phyloP scores from a whole-genome alignment of 2,888 invertebrate genomes.

The Steinernema carpocapsae region DNA sequence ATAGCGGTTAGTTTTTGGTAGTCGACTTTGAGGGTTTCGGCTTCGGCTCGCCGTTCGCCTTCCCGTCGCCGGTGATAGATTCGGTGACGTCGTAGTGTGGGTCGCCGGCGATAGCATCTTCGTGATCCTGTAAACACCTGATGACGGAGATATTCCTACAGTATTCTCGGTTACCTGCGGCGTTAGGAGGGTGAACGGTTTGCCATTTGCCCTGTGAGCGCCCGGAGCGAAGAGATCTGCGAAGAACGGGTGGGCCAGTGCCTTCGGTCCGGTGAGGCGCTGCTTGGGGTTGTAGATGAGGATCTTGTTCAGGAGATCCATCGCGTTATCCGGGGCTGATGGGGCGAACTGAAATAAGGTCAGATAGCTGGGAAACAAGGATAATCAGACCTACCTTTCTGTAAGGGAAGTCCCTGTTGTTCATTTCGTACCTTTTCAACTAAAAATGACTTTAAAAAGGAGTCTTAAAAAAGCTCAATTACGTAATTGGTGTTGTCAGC shows the following conservation, averaged over 20 bases:
- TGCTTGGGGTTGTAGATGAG: conserved; percentile 49
- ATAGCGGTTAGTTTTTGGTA: background rate
- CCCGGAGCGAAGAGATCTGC: conserved; percentile 5
- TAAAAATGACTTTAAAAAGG: background rate
- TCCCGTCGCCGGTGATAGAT: conserved; percentile 8
- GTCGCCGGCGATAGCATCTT: conserved; percentile 10
- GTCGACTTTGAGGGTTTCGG: background rate
- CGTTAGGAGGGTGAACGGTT: conserved; percentile 2
- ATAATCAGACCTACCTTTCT: background rate
- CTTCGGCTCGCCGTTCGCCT: background rate
- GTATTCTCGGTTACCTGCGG: background rate
- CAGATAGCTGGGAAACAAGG: background rate
- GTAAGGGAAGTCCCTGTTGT: conserved; percentile 3
- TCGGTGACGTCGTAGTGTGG: conserved; percentile 21
- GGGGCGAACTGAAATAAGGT: conserved; percentile 38
- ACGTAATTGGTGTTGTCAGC: background rate
- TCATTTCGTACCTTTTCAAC: conserved; percentile 7
- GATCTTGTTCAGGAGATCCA: conserved; percentile 41
- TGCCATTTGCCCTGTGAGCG: background rate
- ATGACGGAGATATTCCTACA: background rate
- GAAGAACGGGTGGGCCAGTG: conserved; percentile 47
- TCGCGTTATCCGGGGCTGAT: conserved; percentile 40
- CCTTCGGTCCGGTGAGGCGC: conserved; percentile 44
- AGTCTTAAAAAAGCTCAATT: background rate
- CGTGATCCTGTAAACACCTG: background rate